These are phyloP conservation scores for Oxyura jamaicensis DNA, from an alignment of 2,113 vertebrate genomes.

Conservation along the genomic window DNA sequence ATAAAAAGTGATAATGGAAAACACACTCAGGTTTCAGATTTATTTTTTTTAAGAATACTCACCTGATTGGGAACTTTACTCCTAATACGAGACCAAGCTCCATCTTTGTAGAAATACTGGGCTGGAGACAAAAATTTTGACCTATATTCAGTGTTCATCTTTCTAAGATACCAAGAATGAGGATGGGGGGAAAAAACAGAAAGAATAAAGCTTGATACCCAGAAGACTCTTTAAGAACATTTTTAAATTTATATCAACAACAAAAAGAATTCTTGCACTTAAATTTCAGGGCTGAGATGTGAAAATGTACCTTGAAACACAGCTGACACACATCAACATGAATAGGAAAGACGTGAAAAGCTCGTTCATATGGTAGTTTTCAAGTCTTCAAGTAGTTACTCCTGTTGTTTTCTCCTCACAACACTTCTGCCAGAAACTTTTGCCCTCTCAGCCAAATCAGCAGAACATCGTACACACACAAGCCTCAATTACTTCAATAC, in stretches of 20 bases:
- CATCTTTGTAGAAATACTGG: slow-evolving; percentile 84
- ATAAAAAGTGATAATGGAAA: neutral
- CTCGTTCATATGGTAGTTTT: neutral
- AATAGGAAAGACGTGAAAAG: neutral
- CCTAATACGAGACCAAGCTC: slow-evolving; percentile 77
- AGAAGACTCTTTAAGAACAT: neutral
- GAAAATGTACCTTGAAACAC: neutral
- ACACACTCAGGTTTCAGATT: neutral
- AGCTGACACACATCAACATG: neutral
- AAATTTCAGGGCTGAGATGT: neutral
- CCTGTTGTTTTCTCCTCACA: neutral
- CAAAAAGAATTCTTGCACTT: neutral
- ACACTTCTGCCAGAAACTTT: neutral
- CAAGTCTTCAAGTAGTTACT: neutral
- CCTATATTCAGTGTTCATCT: slow-evolving; percentile 86
- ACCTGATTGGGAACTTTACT: slow-evolving; percentile 73
- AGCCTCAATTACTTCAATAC: neutral
- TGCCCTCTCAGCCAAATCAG: neutral
- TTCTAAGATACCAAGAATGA: slow-evolving; percentile 72
- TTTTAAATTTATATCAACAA: neutral
- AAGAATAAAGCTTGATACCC: neutral
- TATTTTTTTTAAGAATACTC: slow-evolving; percentile 14
- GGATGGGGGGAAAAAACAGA: neutral
- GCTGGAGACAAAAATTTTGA: slow-evolving; percentile 86
- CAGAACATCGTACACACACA: neutral